These are phyloP conservation scores for Calyptommatus sinebrachiatus DNA, from an alignment of 2,113 vertebrate genomes.

Conservation along the genomic window DNA sequence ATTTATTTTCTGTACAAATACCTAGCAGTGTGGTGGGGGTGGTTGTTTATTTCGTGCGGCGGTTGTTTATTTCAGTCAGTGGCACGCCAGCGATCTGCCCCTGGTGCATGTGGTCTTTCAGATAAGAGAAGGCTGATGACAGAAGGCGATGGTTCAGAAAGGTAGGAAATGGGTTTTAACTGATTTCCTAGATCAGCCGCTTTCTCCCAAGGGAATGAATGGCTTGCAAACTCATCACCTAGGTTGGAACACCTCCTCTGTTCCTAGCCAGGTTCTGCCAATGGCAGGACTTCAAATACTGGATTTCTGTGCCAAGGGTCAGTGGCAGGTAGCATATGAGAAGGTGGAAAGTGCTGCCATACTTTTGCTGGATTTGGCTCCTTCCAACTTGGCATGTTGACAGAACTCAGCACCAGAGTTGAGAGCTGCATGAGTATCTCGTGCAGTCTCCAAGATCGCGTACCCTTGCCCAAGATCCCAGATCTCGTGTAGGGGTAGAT, in stretches of 20 bases:
- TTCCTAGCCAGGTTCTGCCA: background rate
- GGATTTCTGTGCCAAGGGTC: background rate
- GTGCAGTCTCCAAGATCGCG: too few relatives aligned
- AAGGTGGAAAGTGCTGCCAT: too few relatives aligned
- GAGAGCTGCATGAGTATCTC: too few relatives aligned
- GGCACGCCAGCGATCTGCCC: background rate
- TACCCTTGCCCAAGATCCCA: too few relatives aligned
- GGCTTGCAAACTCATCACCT: background rate
- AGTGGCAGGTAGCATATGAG: too few relatives aligned
- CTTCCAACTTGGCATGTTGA: too few relatives aligned
- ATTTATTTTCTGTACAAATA: too few relatives aligned
- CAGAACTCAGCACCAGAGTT: too few relatives aligned
- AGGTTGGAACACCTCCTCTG: background rate
- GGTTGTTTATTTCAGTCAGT: slow-evolving; percentile 11
- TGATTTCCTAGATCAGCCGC: slow-evolving; percentile 7
- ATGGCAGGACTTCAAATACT: background rate
- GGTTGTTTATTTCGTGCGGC: background rate
- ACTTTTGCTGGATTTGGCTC: too few relatives aligned
- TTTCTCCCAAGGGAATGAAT: background rate
- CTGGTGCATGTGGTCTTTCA: accelerated
- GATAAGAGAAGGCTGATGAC: background rate
- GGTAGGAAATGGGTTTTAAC: background rate
- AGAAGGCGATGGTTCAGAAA: background rate
- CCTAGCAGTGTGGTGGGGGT: too few relatives aligned
- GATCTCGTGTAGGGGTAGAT: too few relatives aligned